Percentiles rank a stretch among this genome's conserved stretches.
These are phyloP conservation scores for Arothron firmamentum DNA, from an alignment of 2,113 vertebrate genomes.

Conservation along the genomic window DNA sequence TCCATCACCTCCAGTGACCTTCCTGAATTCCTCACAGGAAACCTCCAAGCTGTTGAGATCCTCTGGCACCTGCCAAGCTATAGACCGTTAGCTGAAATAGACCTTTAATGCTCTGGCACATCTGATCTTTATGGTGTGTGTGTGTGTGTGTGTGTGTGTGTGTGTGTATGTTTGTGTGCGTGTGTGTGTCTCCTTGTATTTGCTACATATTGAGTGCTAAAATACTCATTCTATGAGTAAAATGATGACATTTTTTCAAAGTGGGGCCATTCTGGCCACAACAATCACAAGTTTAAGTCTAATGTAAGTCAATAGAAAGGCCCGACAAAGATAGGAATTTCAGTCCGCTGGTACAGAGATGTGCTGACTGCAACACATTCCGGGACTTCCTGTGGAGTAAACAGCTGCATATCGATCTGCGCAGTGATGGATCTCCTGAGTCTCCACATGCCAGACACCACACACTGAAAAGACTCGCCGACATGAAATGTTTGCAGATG, in stretches of 20 bases:
- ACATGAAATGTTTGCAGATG: constrained; percentile 2
- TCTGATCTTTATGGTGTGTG: too few relatives aligned
- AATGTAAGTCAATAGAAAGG: too few relatives aligned
- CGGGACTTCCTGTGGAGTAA: constrained; percentile 55
- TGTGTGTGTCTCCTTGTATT: constrained; percentile 1
- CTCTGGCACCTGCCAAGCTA: constrained; percentile 52
- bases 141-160: too few relatives aligned
- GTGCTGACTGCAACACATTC: constrained; percentile 59
- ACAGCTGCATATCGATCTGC: constrained; percentile 61
- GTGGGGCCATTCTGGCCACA: too few relatives aligned
- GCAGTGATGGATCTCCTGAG: constrained; percentile 46
- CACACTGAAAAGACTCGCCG: constrained; percentile 16
- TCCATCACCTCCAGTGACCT: constrained; percentile 15
- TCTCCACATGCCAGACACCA: neutral
- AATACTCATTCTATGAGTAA: too few relatives aligned
- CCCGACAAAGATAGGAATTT: constrained; percentile 18
- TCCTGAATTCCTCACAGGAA: constrained; percentile 36
- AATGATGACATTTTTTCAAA: too few relatives aligned
- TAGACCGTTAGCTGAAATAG: constrained; percentile 49
- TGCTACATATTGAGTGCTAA: too few relatives aligned
- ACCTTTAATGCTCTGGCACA: constrained; percentile 27
- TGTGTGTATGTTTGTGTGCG: constrained; percentile 20
- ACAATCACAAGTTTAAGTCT: too few relatives aligned
- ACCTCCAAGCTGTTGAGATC: constrained; percentile 21
- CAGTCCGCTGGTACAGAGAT: constrained; percentile 30